Evolutionary conservation across 2,113 vertebrate species (phyloP).

Genomic region (Probosciger aterrimus): DNA sequence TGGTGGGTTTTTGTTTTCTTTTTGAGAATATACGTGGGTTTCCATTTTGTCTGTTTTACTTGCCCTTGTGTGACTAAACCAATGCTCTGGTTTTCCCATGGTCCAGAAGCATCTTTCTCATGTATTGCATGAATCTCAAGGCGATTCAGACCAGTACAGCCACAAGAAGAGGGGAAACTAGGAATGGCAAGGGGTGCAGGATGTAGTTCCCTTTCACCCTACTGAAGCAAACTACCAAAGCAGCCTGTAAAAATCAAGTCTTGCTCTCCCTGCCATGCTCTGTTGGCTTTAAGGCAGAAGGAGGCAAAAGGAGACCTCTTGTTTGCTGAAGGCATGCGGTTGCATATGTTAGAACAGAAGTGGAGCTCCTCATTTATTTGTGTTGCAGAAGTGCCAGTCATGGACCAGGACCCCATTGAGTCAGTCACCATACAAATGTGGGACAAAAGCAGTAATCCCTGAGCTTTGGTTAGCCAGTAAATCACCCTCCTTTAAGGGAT

Average conservation of each 20-base stretch:
- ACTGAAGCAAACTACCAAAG: neutral
- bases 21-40: neutral
- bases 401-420: neutral
- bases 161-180: neutral
- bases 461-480: conserved; percentile 1
- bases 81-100: neutral
- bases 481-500: neutral
- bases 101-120: neutral
- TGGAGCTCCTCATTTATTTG: neutral
- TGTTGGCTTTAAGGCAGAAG: neutral
- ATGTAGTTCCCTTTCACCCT: neutral
- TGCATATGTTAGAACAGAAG: neutral
- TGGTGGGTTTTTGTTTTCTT: neutral
- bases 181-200: neutral
- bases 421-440: neutral
- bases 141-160: neutral
- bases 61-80: neutral
- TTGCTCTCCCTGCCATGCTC: neutral
- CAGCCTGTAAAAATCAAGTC: neutral
- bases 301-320: neutral
- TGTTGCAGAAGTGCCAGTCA: neutral
- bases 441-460: conserved; percentile 29
- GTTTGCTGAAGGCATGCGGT: conserved; percentile 16
- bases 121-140: neutral
- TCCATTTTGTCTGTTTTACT: neutral